phyloP scores from a whole-genome alignment of 2,888 invertebrate species.

The Drosophila anceps region DNA sequence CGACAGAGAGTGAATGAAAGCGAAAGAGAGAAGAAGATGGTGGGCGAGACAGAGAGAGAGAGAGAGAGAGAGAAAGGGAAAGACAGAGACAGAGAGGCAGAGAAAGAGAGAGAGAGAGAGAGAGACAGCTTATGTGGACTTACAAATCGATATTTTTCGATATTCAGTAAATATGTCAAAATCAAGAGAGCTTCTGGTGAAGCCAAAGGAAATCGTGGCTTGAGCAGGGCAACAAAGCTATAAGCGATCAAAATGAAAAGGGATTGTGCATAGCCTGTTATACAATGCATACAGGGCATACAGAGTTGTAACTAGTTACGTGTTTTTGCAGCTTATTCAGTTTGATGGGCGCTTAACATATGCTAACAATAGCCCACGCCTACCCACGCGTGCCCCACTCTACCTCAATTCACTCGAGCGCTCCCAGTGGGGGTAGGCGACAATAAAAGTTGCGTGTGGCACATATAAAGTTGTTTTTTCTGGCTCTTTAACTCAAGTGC shows the following conservation, averaged over 20 bases:
- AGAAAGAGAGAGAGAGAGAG: neutral
- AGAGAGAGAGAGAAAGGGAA: too few relatives aligned
- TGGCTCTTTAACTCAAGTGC: slow-evolving; percentile 40
- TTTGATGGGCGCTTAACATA: slow-evolving; percentile 27
- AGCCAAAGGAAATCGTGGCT: too few relatives aligned
- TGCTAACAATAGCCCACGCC: slow-evolving; percentile 7
- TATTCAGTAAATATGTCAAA: too few relatives aligned
- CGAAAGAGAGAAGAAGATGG: neutral
- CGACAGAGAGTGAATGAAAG: neutral
- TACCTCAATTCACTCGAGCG: neutral
- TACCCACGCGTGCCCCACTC: neutral
- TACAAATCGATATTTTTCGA: too few relatives aligned
- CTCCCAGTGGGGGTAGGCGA: neutral
- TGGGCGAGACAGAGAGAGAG: too few relatives aligned
- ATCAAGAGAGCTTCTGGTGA: too few relatives aligned
- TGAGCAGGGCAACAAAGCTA: neutral
- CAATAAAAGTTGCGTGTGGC: slow-evolving; percentile 42
- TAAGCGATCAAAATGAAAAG: neutral
- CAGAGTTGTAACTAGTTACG: neutral
- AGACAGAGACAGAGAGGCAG: neutral
- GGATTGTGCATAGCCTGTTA: neutral
- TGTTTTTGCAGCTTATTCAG: slow-evolving; percentile 27
- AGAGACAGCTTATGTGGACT: too few relatives aligned
- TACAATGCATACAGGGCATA: neutral
- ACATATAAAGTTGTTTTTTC: slow-evolving; percentile 23